phyloP scores from a whole-genome alignment of 2,113 vertebrate species.

The Cygnus atratus region DNA sequence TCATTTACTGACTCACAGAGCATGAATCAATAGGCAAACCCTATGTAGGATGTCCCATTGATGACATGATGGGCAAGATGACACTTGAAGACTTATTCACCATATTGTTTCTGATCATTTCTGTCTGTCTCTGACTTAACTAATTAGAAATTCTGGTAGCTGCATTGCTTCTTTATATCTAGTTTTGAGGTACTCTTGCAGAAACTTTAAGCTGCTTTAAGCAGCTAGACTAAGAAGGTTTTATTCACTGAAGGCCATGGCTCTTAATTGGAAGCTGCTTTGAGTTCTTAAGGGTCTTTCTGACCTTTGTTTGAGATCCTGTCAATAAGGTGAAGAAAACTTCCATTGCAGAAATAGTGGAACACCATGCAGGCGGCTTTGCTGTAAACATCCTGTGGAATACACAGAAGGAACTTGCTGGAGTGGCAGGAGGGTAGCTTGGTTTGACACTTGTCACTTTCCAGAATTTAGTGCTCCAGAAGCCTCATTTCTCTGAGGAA shows the following conservation, averaged over 20 bases:
- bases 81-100: background rate
- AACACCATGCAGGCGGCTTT: background rate
- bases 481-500: background rate
- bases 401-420: background rate
- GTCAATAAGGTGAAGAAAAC: background rate
- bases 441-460: background rate
- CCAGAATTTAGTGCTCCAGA: background rate
- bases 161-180: background rate
- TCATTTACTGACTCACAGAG: accelerated
- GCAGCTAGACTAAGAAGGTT: background rate
- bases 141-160: background rate
- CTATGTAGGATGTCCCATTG: background rate
- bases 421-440: background rate
- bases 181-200: background rate
- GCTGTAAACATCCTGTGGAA: background rate
- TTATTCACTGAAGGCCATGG: background rate
- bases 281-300: background rate
- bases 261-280: background rate
- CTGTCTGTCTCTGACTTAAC: background rate
- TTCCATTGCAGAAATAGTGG: background rate
- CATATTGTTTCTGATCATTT: background rate
- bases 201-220: background rate
- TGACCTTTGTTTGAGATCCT: background rate
- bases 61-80: background rate
- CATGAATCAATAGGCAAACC: background rate